Evolutionary conservation across 2,797 vertebrate genomes (phyloP).

Genomic region (Agapornis canus): DNA sequence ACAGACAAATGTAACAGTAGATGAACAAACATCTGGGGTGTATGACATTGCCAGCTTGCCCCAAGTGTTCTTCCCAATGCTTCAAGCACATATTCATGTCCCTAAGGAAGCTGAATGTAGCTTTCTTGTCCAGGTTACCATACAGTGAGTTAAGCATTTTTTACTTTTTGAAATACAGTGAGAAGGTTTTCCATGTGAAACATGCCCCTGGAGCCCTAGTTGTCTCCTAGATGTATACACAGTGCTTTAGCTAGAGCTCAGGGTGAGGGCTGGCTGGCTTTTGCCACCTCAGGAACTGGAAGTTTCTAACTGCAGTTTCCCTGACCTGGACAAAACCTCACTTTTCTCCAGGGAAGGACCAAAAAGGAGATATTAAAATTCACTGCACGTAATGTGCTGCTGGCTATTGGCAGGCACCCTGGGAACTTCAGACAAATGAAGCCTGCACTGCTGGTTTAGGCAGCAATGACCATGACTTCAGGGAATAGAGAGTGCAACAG

Average conservation of each 20-base stretch:
- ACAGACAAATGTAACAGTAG: background rate
- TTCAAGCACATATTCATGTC: background rate
- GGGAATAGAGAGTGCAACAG: background rate
- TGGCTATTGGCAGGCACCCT: conserved; percentile 30
- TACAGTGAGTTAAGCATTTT: background rate
- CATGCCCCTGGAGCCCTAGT: background rate
- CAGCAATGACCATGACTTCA: background rate
- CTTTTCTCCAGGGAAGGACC: background rate
- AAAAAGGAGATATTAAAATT: conserved; percentile 10
- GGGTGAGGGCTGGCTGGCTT: background rate
- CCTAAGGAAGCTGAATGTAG: background rate
- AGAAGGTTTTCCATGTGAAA: background rate
- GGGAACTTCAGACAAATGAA: conserved; percentile 27
- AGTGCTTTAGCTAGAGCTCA: background rate
- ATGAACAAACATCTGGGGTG: background rate
- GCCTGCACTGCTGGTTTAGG: background rate
- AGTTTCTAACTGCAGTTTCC: background rate
- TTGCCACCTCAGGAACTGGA: background rate
- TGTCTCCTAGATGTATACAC: background rate
- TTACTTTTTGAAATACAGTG: background rate
- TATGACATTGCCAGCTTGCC: background rate
- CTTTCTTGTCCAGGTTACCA: background rate
- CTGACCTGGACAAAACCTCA: background rate
- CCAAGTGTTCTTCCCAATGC: background rate
- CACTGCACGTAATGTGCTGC: background rate